A percentile compares a stretch with the other conserved stretches of the same genome.
Evolutionary conservation across 2,888 invertebrate species (phyloP).

Genomic region (Catocala nupta): DNA sequence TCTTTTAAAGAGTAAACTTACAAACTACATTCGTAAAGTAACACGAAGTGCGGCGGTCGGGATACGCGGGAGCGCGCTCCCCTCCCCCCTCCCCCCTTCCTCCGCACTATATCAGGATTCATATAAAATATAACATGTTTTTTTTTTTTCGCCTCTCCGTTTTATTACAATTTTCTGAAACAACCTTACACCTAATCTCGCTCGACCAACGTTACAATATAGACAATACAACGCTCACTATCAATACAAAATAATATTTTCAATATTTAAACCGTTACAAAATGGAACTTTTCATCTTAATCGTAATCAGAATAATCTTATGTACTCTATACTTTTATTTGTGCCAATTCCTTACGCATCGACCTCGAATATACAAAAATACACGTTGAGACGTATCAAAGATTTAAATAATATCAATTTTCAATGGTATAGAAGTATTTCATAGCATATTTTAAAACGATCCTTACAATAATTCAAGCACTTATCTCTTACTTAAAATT

Average conservation of each 20-base stretch:
- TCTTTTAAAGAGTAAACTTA: conserved; percentile 87
- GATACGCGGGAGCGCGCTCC: conserved; percentile 47
- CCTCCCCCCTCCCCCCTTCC: conserved; percentile 51
- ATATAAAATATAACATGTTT: conserved; percentile 85
- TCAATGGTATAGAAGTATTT: conserved; percentile 74
- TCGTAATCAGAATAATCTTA: conserved; percentile 72
- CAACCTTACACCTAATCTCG: conserved; percentile 80
- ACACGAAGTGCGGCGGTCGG: conserved; percentile 68
- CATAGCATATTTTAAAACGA: conserved; percentile 72
- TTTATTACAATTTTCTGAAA: conserved; percentile 87
- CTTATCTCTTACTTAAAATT: conserved; percentile 77
- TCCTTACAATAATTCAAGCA: conserved; percentile 77
- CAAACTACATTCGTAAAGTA: conserved; percentile 82
- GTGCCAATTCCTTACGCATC: conserved; percentile 85
- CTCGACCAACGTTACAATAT: conserved; percentile 82
- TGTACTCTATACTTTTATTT: conserved; percentile 64
- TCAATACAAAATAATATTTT: conserved; percentile 79
- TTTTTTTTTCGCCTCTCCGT: conserved; percentile 72
- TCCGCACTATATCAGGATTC: conserved; percentile 73
- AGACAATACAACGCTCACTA: conserved; percentile 85
- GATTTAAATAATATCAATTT: conserved; percentile 75
- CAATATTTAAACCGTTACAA: conserved; percentile 76
- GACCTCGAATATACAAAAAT: conserved; percentile 83
- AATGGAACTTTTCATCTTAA: conserved; percentile 77
- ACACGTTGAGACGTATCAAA: conserved; percentile 77